Conservation (phyloP, 2,888 invertebrate species). For the Mesorhabditis belari region DNA sequence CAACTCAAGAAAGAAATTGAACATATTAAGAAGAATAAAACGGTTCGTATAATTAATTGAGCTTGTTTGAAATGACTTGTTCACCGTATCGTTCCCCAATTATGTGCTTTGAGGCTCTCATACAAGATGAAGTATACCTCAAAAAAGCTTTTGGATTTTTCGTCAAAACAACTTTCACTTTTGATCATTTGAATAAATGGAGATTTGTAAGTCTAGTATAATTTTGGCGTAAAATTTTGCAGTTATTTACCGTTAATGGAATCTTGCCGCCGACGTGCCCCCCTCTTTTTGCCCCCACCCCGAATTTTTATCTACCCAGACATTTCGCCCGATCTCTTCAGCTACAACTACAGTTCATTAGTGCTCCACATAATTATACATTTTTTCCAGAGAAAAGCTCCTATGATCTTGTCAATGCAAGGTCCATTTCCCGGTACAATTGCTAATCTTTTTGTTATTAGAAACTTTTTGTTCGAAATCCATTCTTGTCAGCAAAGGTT, state of each 20-base stretch:
- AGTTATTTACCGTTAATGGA: constrained; percentile 5
- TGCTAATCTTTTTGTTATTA: constrained; percentile 80
- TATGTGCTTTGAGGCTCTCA: constrained; percentile 79
- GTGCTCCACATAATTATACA: neutral
- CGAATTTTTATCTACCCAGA: constrained; percentile 92
- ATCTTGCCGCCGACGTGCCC: constrained; percentile 61
- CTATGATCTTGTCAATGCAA: constrained; percentile 56
- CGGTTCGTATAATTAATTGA: too few relatives aligned
- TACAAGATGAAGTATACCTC: constrained; percentile 77
- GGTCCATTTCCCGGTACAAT: constrained; percentile 16
- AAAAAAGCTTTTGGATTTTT: constrained; percentile 79
- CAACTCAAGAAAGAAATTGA: too few relatives aligned
- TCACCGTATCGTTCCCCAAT: constrained; percentile 67
- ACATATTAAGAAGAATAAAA: too few relatives aligned
- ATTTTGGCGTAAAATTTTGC: neutral
- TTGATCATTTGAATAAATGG: constrained; percentile 59
- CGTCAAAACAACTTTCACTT: constrained; percentile 74
- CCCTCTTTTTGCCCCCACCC: constrained; percentile 77
- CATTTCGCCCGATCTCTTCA: constrained; percentile 89
- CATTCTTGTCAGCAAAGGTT: constrained; percentile 86
- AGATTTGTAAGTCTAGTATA: constrained; percentile 13
- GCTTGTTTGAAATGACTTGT: too few relatives aligned
- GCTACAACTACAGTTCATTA: constrained; percentile 82
- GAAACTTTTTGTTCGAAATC: constrained; percentile 87
- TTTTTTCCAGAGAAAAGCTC: constrained; percentile 67